phyloP scores from a whole-genome alignment of 2,797 vertebrate genomes.

The Lepus oiostolus region DNA sequence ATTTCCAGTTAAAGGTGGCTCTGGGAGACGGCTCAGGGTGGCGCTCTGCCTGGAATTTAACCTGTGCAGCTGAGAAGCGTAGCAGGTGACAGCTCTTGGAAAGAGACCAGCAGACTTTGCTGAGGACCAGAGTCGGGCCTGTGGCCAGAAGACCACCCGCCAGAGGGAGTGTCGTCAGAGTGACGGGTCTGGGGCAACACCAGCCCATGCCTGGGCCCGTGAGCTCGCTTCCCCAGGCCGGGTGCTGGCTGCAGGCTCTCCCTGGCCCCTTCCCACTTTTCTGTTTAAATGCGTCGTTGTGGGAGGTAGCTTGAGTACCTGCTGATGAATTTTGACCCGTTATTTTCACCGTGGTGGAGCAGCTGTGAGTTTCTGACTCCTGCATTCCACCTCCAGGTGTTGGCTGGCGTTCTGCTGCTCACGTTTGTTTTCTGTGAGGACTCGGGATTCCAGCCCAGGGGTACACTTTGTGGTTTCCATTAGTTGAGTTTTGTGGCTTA shows the following conservation, averaged over 20 bases:
- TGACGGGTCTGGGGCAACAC: rapidly evolving
- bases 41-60: background rate
- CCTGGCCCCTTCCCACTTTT: background rate
- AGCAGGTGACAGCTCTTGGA: too few species aligned
- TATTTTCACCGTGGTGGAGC: background rate
- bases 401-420: background rate
- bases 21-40: background rate
- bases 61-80: background rate
- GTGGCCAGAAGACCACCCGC: background rate
- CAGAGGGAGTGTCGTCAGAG: background rate
- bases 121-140: background rate
- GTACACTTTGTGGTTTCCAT: background rate
- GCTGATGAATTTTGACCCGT: background rate
- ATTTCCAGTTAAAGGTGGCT: background rate
- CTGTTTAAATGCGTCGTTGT: background rate
- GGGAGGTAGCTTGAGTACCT: background rate
- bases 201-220: background rate
- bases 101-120: background rate
- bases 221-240: background rate
- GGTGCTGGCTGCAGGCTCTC: background rate
- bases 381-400: background rate
- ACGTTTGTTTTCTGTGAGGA: background rate
- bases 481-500: background rate
- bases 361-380: background rate
- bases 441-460: background rate